Evolutionary conservation across 2,888 invertebrate species (phyloP), one percentile per base, ranked within the genome.

Genomic region (Amphipyra berbera): DNA sequence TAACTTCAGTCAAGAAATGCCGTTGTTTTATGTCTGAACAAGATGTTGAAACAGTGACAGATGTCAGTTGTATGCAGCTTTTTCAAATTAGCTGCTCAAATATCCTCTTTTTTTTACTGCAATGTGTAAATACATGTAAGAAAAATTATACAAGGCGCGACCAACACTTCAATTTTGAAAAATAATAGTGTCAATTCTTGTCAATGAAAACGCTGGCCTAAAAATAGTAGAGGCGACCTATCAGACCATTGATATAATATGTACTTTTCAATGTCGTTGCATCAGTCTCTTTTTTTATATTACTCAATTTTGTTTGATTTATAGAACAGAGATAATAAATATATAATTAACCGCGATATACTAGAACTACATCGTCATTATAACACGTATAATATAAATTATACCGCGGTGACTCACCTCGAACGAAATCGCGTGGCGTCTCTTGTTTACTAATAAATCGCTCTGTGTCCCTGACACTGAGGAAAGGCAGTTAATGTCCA

Each of bases 401-500:
- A 57, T 54, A 50, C 14, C 48, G 37, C 38, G 53, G 57, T 78
- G 78, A 78, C 50, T 78, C 78, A 76, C 69, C 56, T 42, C 62
- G n/a, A 55, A 58, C 49, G 33, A 64, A 75, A 59, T 76, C 62
- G 76, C 67, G 73, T 76, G 75, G 76, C 73, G 52, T 60, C 41
- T 50, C 66, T 75, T 78, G 76, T 78, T 78, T 78, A 78, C 76
- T 75, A 78, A 78, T 82, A 75, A 81, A 82, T 79, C 75, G 73
- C 69, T 84, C 76, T 82, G 78, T 87, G 84, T 66, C 84, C 78
- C 68, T 86, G 88, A 86, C 87, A 86, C 83, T 82, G 82, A 83
- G 74, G 79, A 78, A 85, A 86, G 68, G 73, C 73, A 81, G 79
- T 79, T 65, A 76, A 68, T 67, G 68, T 72, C 60, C 49, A 47